A percentile compares a stretch with the other conserved stretches of the same genome.
These are phyloP conservation scores for Eulemur coronatus DNA, from an alignment of 2,797 vertebrate genomes.

Conservation along the genomic window DNA sequence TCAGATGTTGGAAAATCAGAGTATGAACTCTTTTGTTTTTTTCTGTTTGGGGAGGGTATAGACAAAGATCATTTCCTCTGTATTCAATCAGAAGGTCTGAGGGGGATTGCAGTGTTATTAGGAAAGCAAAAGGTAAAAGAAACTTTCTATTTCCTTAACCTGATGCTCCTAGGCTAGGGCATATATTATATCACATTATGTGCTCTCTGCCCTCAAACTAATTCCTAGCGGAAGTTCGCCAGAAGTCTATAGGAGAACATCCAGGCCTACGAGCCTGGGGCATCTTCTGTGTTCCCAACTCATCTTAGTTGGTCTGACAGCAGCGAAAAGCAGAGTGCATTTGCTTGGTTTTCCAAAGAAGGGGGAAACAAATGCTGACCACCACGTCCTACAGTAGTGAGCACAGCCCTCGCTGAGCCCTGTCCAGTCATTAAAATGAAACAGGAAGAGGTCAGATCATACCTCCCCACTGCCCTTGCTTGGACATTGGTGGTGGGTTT, in stretches of 20 bases:
- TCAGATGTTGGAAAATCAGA: constrained; percentile 48
- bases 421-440: neutral
- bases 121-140: neutral
- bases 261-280: neutral
- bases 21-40: constrained; percentile 37
- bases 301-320: neutral
- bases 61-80: neutral
- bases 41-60: neutral
- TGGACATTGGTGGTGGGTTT: neutral
- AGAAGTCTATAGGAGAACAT: neutral
- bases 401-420: constrained; percentile 7
- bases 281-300: constrained; percentile 12
- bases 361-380: neutral
- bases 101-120: neutral
- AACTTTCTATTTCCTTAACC: neutral
- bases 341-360: constrained; percentile 9
- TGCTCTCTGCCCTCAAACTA: neutral
- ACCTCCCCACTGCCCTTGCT: neutral
- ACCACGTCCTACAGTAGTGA: neutral
- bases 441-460: neutral
- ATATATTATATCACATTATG: neutral
- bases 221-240: neutral
- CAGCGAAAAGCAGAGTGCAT: constrained; percentile 35
- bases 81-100: neutral
- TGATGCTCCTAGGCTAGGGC: neutral